phyloP scores from a whole-genome alignment of 2,888 invertebrate species.

The Creontiades dilutus region DNA sequence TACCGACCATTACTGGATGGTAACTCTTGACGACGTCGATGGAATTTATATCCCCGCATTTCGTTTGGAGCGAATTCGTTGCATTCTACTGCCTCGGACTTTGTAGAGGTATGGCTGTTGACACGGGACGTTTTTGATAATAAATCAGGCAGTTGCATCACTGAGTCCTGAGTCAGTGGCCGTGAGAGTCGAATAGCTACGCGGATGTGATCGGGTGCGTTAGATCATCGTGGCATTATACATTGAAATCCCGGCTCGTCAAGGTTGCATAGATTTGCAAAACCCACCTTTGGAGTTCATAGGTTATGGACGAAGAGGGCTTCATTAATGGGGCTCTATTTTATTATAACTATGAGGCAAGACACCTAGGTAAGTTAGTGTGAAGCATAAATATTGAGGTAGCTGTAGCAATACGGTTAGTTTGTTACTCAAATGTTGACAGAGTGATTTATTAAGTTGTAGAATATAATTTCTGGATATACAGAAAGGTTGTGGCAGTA shows the following conservation, averaged over 20 bases:
- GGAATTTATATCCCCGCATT: constrained; percentile 5
- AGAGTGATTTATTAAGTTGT: too few species aligned
- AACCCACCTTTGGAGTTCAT: neutral
- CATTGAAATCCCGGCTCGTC: neutral
- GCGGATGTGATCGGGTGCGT: constrained; percentile 25
- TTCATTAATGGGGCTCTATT: too few species aligned
- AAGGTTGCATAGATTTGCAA: neutral
- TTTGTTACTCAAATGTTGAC: too few species aligned
- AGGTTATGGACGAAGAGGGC: neutral
- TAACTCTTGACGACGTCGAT: neutral
- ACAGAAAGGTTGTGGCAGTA: too few species aligned
- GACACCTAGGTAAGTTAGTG: too few species aligned
- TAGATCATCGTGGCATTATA: constrained; percentile 36
- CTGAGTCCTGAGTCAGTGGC: constrained; percentile 37
- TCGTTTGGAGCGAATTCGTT: constrained; percentile 10
- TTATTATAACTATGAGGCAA: too few species aligned
- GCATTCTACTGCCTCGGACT: neutral
- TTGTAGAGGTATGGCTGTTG: neutral
- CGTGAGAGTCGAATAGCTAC: constrained; percentile 13
- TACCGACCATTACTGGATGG: neutral
- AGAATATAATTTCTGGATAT: too few species aligned
- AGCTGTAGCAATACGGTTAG: too few species aligned
- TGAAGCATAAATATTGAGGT: too few species aligned
- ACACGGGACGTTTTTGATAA: neutral
- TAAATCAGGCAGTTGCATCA: constrained; percentile 6